Evolutionary conservation across 2,797 vertebrate species (phyloP).

Genomic region (Notolepis coatsorum): DNA sequence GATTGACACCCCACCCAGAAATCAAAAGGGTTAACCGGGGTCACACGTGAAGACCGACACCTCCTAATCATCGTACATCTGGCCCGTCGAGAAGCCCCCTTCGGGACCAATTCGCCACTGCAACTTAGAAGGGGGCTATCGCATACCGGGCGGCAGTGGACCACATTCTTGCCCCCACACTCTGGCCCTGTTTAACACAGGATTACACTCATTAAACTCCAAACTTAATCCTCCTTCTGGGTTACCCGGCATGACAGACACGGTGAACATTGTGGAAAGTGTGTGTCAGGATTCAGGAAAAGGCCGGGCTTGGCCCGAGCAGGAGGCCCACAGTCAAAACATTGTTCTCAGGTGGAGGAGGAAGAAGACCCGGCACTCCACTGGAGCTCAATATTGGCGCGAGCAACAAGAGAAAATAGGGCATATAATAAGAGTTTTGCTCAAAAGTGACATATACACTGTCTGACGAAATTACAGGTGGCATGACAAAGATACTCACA

Average conservation of each 20-base stretch:
- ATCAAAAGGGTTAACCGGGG: slow-evolving; percentile 55
- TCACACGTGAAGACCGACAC: slow-evolving; percentile 75
- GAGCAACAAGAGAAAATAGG: too few relatives aligned
- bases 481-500: too few relatives aligned
- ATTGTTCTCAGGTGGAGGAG: slow-evolving; percentile 68
- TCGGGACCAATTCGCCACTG: slow-evolving; percentile 61
- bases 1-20: slow-evolving; percentile 24
- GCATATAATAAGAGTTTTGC: too few relatives aligned
- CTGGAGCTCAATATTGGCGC: slow-evolving; percentile 13
- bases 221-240: slow-evolving; percentile 85
- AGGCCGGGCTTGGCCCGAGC: slow-evolving; percentile 61
- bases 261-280: slow-evolving; percentile 86
- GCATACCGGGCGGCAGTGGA: slow-evolving; percentile 75
- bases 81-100: too few relatives aligned
- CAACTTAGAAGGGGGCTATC: slow-evolving; percentile 65
- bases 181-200: slow-evolving; percentile 84
- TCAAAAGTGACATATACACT: too few relatives aligned
- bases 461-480: too few relatives aligned
- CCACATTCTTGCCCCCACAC: slow-evolving; percentile 82
- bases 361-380: slow-evolving; percentile 51
- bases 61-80: too few relatives aligned
- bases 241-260: slow-evolving; percentile 84
- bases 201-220: slow-evolving; percentile 88
- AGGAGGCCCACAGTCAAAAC: slow-evolving; percentile 77
- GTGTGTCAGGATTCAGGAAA: slow-evolving; percentile 77